Evolutionary conservation across 1,140 invertebrate species (phyloP).

Genomic region (Euura lappo): DNA sequence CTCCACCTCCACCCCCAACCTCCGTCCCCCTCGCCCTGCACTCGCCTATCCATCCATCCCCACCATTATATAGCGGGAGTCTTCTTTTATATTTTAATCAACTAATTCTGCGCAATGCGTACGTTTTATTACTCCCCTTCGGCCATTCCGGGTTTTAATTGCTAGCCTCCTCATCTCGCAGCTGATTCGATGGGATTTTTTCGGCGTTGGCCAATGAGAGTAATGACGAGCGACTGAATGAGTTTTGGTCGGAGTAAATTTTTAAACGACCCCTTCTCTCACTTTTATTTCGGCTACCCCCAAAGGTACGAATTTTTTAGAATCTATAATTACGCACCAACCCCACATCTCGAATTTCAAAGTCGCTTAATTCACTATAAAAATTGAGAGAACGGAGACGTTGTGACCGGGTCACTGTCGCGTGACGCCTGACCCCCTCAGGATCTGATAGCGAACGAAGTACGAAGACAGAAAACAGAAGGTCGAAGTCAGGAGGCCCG

Average conservation of each 20-base stretch:
- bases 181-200: slow-evolving; percentile 60
- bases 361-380: too few relatives aligned
- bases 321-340: too few relatives aligned
- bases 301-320: too few relatives aligned
- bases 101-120: slow-evolving; percentile 61
- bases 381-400: too few relatives aligned
- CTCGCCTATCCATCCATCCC: slow-evolving; percentile 44
- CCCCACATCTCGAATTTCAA: too few relatives aligned
- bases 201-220: slow-evolving; percentile 54
- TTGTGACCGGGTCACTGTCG: too few relatives aligned
- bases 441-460: too few relatives aligned
- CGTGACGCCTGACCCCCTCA: too few relatives aligned
- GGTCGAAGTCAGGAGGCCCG: not conserved
- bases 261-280: not conserved
- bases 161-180: slow-evolving; percentile 52
- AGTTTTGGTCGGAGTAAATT: slow-evolving; percentile 16
- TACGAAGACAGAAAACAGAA: too few relatives aligned
- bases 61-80: slow-evolving; percentile 30
- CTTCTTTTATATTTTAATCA: slow-evolving; percentile 62
- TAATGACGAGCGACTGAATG: slow-evolving; percentile 45
- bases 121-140: slow-evolving; percentile 59
- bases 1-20: not conserved
- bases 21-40: slow-evolving; percentile 9
- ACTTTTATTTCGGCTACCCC: not conserved
- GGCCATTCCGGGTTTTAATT: slow-evolving; percentile 59